phyloP scores from a whole-genome alignment of 2,888 invertebrate genomes.

The Baccha elongata region DNA sequence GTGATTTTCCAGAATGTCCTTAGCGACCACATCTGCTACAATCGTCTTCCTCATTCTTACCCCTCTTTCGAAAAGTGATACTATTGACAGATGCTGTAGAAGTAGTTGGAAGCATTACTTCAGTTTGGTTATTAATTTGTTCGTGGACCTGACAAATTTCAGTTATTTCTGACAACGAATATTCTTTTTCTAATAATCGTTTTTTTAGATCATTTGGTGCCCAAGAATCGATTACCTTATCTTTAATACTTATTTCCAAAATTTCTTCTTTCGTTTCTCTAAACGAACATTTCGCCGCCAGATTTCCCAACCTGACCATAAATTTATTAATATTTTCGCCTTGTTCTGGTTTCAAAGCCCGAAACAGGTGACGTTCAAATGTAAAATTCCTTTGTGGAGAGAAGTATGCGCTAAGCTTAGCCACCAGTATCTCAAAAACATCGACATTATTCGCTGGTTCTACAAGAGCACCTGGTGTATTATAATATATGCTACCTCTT shows the following conservation, averaged over 20 bases:
- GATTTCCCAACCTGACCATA: conserved; percentile 72
- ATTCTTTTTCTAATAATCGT: conserved; percentile 68
- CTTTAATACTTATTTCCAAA: conserved; percentile 62
- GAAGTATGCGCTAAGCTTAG: conserved; percentile 67
- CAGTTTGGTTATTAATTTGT: conserved; percentile 68
- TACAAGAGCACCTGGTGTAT: conserved; percentile 62
- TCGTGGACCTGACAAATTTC: conserved; percentile 65
- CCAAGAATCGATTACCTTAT: conserved; percentile 69
- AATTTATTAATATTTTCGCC: conserved; percentile 78
- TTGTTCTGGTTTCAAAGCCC: conserved; percentile 75
- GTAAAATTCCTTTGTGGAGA: conserved; percentile 72
- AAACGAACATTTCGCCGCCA: conserved; percentile 63
- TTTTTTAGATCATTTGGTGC: conserved; percentile 68
- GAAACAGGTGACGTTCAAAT: conserved; percentile 73
- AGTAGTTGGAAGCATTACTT: conserved; percentile 51
- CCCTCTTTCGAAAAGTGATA: conserved; percentile 30
- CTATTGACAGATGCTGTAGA: conserved; percentile 38
- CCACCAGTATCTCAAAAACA: conserved; percentile 60
- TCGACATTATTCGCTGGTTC: conserved; percentile 40
- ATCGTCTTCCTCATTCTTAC: conserved; percentile 1
- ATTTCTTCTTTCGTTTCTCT: conserved; percentile 57
- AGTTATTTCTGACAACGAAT: conserved; percentile 29
- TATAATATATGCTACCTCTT: conserved; percentile 68
- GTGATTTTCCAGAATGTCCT: not conserved
- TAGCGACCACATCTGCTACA: conserved; percentile 7